Evolutionary conservation across 2,888 invertebrate species (phyloP).

Genomic region (Himalopsyche kuldschensis): DNA sequence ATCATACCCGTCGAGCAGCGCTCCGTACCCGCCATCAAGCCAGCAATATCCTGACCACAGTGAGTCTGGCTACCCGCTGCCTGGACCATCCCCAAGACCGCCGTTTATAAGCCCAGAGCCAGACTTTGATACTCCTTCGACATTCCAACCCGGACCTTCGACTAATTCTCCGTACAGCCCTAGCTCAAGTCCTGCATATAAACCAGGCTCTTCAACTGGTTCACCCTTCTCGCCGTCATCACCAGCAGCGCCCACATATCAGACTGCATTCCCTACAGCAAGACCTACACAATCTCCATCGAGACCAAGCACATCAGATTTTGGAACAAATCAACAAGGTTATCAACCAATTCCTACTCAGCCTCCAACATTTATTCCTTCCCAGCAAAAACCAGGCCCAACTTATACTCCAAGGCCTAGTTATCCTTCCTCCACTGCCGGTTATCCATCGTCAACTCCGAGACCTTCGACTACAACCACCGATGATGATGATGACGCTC

Average conservation of each 20-base stretch:
- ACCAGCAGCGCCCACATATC: slow-evolving; percentile 15
- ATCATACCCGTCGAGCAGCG: slow-evolving; percentile 17
- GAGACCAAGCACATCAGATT: neutral
- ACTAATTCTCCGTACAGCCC: slow-evolving; percentile 37
- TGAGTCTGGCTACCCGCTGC: slow-evolving; percentile 42
- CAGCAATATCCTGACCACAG: slow-evolving; percentile 44
- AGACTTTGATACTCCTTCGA: slow-evolving; percentile 13
- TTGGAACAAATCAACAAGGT: slow-evolving; percentile 6
- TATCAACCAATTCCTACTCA: slow-evolving; percentile 34
- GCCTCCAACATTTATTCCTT: slow-evolving; percentile 37
- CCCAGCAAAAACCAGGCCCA: slow-evolving; percentile 14
- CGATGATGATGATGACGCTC: slow-evolving; percentile 68
- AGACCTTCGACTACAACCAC: slow-evolving; percentile 41
- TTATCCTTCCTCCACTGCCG: slow-evolving; percentile 20
- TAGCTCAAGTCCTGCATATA: slow-evolving; percentile 42
- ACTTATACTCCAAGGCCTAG: slow-evolving; percentile 20
- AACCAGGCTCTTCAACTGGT: slow-evolving; percentile 25
- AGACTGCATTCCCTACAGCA: slow-evolving; percentile 25
- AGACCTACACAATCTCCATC: slow-evolving; percentile 7
- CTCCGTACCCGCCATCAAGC: slow-evolving; percentile 51
- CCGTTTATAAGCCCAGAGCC: slow-evolving; percentile 36
- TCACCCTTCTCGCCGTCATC: slow-evolving; percentile 27
- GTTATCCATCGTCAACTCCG: slow-evolving; percentile 27
- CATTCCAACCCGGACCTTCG: slow-evolving; percentile 32
- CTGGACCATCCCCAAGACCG: slow-evolving; percentile 39